Evolutionary conservation across 2,888 invertebrate species (phyloP).

Genomic region (Folsomia manolachei): DNA sequence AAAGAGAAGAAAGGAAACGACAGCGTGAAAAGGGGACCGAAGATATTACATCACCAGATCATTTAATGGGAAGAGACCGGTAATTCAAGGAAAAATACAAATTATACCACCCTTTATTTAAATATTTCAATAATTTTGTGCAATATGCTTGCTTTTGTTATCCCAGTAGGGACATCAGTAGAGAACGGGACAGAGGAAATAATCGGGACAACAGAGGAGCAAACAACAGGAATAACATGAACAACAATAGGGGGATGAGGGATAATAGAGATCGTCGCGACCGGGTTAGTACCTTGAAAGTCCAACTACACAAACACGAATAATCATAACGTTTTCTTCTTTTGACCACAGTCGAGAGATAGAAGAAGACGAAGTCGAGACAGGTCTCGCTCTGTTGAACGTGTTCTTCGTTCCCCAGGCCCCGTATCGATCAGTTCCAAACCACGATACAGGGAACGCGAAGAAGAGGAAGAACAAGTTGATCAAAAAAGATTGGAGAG

Average conservation of each 20-base stretch:
- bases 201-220: slow-evolving; percentile 49
- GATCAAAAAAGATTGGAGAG: slow-evolving; percentile 87
- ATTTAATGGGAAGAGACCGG: slow-evolving; percentile 32
- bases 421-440: slow-evolving; percentile 28
- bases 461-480: slow-evolving; percentile 86
- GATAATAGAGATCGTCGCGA: slow-evolving; percentile 31
- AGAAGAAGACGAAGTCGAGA: slow-evolving; percentile 54
- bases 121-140: background rate
- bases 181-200: slow-evolving; percentile 52
- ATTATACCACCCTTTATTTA: background rate
- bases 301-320: background rate
- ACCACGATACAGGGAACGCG: slow-evolving; percentile 63
- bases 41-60: slow-evolving; percentile 52
- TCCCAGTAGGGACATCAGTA: slow-evolving; percentile 18
- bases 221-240: slow-evolving; percentile 23
- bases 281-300: slow-evolving; percentile 14
- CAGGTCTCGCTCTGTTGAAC: slow-evolving; percentile 49
- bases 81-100: background rate
- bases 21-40: slow-evolving; percentile 51
- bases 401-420: slow-evolving; percentile 63
- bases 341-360: slow-evolving; percentile 56
- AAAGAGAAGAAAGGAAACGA: slow-evolving; percentile 55
- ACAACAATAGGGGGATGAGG: slow-evolving; percentile 8
- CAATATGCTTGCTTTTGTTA: background rate
- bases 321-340: background rate